Conservation (phyloP, 2,113 vertebrate species). For the Microcebus lehilahytsara region DNA sequence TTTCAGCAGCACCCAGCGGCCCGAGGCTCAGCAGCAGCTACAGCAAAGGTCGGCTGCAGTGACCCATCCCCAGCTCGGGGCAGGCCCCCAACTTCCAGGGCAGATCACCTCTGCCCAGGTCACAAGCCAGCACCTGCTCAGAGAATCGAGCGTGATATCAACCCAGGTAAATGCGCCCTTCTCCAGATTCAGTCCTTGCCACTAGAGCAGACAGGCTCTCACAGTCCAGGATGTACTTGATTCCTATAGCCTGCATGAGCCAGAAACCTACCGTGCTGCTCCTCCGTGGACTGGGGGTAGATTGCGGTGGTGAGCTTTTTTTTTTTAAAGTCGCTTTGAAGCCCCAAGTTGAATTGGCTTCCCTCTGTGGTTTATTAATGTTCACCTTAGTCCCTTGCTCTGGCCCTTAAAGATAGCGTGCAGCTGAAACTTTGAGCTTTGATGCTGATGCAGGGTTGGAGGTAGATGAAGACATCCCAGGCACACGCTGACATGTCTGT, state of each 20-base stretch:
- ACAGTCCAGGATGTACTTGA: rapidly evolving
- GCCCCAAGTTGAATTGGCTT: neutral
- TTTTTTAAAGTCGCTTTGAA: neutral
- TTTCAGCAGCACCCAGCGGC: constrained; percentile 78
- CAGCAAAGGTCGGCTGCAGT: constrained; percentile 74
- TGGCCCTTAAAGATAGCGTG: neutral
- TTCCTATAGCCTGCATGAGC: neutral
- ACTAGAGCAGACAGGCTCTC: neutral
- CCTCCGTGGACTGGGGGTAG: rapidly evolving
- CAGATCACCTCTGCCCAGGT: constrained; percentile 79
- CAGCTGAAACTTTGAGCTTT: neutral
- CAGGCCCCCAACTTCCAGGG: constrained; percentile 78
- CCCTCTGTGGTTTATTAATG: neutral
- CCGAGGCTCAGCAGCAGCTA: constrained; percentile 76
- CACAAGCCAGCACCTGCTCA: constrained; percentile 79
- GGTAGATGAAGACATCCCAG: neutral
- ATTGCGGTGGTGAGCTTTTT: neutral
- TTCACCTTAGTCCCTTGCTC: too few species aligned
- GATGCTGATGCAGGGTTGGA: neutral
- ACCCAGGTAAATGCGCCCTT: constrained; percentile 77
- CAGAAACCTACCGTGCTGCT: neutral
- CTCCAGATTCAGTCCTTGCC: neutral
- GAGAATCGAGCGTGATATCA: constrained; percentile 73
- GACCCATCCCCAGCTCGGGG: constrained; percentile 79
- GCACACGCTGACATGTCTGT: neutral